Evolutionary conservation across 2,113 vertebrate genomes (phyloP), one percentile per base, ranked within the genome.

Genomic region (Jacana jacana): DNA sequence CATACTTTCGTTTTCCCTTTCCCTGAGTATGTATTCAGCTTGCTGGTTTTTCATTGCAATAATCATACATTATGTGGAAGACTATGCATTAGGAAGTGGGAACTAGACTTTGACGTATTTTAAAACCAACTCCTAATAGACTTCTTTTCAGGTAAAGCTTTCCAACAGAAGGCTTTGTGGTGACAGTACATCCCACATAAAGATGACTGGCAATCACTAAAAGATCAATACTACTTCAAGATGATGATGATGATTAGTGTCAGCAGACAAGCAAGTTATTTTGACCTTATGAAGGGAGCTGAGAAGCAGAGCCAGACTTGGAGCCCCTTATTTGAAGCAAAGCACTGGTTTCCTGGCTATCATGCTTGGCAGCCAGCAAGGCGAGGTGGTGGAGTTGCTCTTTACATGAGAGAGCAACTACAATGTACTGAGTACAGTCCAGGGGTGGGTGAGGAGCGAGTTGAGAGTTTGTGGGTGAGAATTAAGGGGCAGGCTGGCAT

Each of bases 131-230:
- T 51, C 37, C 39, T 93, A 94, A 92, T 61, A 91, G n/a, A 23
- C 48, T 82, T 83, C 54, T 95, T 90, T 91, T 93, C 66, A 97
- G 84, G 85, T 87, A 92, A 97, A 96, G 51, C 37, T 40, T 97
- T 91, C 61, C 81, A 79, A 37, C 52, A 40, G 37, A 89, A 78
- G 46, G 39, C 39, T 95, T 82, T 93, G 35, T 94, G 55, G 25
- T 92, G 90, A 95, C 76, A 95, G 40, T 40, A 64, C 88, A 66
- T 66, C 46, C 44, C 89, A 78, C 72, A 55, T 78, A 88, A 96
- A 94, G 33, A 77, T 91, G 81, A 93, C 54, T 88, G 58, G 49
- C 54, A 97, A 63, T 82, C 25, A 64, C 40, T 52, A 37, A 75
- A 88, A 90, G 78, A 96, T 95, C 75, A 71, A 75, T 92, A 57